Conservation (phyloP, 2,888 invertebrate species). For the Lucinisca nassula region DNA sequence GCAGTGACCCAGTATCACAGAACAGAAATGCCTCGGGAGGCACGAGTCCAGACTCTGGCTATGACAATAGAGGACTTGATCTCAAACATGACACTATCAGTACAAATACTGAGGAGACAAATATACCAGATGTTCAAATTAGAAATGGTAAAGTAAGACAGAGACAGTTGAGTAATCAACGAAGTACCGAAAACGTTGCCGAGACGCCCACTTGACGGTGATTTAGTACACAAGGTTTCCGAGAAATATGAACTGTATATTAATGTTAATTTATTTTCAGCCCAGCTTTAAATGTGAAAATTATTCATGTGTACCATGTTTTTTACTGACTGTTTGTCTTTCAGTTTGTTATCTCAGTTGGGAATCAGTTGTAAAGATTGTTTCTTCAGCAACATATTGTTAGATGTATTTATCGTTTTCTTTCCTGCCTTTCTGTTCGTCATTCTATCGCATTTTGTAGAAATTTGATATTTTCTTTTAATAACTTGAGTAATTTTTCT, state of each 20-base stretch:
- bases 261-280: not conserved
- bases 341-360: not conserved
- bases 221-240: constrained; percentile 38
- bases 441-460: too few relatives aligned
- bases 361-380: not conserved
- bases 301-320: not conserved
- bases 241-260: constrained; percentile 23
- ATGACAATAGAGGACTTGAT: constrained; percentile 64
- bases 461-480: too few relatives aligned
- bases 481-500: too few relatives aligned
- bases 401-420: too few relatives aligned
- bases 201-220: constrained; percentile 67
- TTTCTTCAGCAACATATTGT: not conserved
- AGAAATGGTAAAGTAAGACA: constrained; percentile 59
- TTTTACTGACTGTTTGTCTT: not conserved
- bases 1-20: constrained; percentile 6
- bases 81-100: constrained; percentile 49
- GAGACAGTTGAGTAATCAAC: constrained; percentile 57
- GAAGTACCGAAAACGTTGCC: constrained; percentile 17
- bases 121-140: constrained; percentile 11
- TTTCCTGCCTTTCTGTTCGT: too few relatives aligned
- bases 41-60: constrained; percentile 59
- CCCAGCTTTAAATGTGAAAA: not conserved
- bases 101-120: constrained; percentile 4
- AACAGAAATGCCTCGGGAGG: constrained; percentile 22